Evolutionary conservation across 2,113 vertebrate genomes (phyloP).

Genomic region (Raja brachyura): DNA sequence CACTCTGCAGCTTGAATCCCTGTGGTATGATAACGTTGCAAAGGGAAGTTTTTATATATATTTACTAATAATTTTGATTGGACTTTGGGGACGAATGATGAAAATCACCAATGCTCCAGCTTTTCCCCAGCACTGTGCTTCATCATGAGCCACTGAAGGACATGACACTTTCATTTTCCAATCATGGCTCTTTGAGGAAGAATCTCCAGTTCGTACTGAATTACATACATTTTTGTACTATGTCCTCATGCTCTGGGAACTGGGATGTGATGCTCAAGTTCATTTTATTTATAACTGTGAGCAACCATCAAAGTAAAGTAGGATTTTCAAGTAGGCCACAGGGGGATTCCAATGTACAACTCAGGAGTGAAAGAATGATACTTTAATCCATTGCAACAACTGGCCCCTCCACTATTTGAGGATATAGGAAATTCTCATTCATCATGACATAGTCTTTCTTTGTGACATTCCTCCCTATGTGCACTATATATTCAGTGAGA

Average conservation of each 20-base stretch:
- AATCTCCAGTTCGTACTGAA: background rate
- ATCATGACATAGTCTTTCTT: slow-evolving; percentile 8
- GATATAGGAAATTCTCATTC: background rate
- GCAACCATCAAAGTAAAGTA: slow-evolving; percentile 19
- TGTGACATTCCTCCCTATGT: too few relatives aligned
- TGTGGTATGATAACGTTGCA: background rate
- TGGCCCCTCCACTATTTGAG: background rate
- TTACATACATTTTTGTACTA: background rate
- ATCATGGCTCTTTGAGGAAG: background rate
- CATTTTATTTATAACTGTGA: slow-evolving; percentile 25
- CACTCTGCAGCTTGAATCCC: too few relatives aligned
- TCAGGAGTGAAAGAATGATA: background rate
- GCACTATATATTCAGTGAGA: background rate
- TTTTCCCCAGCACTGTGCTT: background rate
- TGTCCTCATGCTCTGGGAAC: background rate
- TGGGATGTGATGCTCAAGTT: slow-evolving; percentile 11
- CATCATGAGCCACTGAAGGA: slow-evolving; percentile 8
- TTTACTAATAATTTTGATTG: background rate
- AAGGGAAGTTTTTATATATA: background rate
- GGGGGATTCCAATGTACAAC: background rate
- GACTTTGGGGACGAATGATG: background rate
- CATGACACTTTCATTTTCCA: background rate
- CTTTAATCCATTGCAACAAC: background rate
- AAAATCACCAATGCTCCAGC: background rate
- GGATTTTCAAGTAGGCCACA: background rate